Evolutionary conservation across 1,140 invertebrate genomes (phyloP).

Genomic region (Paraescarpia echinospica): DNA sequence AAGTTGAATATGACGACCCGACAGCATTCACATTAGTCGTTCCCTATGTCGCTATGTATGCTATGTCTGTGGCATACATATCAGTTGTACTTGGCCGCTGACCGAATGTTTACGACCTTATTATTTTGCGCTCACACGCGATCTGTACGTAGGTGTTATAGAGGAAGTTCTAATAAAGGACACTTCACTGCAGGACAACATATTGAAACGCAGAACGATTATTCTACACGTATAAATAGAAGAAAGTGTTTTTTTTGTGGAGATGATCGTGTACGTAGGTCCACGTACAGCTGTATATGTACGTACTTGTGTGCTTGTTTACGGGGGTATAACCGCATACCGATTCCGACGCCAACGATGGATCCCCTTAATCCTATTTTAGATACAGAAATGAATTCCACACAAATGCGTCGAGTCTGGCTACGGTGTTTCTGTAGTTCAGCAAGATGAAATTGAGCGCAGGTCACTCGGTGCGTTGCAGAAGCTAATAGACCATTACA

Average conservation of each 20-base stretch:
- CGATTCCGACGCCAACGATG: not conserved
- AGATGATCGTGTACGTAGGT: not conserved
- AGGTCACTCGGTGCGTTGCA: not conserved
- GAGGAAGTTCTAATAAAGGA: not conserved
- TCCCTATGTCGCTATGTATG: too few relatives aligned
- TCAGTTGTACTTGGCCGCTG: not conserved
- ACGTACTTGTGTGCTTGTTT: not conserved
- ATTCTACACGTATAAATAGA: not conserved
- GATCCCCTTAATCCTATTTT: too few relatives aligned
- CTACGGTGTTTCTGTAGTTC: not conserved
- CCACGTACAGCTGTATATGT: not conserved
- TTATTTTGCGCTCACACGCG: not conserved
- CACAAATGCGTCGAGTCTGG: too few relatives aligned
- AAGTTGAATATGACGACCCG: not conserved
- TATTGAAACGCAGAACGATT: not conserved
- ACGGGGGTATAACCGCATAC: not conserved
- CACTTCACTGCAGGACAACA: not conserved
- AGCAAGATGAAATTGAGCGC: not conserved
- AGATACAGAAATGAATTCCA: too few relatives aligned
- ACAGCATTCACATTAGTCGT: not conserved
- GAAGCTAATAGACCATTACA: not conserved
- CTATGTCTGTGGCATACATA: not conserved
- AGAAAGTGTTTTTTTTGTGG: not conserved
- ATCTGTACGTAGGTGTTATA: not conserved
- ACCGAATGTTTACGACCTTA: not conserved